Percentiles rank a stretch among this genome's conserved stretches.
Evolutionary conservation across 1,140 invertebrate genomes (phyloP).

Genomic region (Cryptotermes secundus): DNA sequence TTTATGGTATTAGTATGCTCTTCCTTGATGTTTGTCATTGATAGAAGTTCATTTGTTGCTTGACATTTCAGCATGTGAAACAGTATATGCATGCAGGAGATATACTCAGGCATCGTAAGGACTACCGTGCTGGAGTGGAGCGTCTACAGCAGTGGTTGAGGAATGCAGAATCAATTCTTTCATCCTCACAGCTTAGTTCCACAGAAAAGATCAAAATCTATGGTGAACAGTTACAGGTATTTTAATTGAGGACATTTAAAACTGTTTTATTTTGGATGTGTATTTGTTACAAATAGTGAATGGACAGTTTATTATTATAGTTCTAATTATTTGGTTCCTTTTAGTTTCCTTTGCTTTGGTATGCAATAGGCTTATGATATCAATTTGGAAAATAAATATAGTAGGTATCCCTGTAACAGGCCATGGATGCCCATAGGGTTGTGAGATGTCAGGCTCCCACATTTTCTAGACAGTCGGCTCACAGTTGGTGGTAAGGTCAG

Average conservation of each 20-base stretch:
- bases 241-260: neutral
- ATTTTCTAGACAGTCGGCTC: too few relatives aligned
- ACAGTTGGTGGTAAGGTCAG: too few relatives aligned
- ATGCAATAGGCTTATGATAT: too few relatives aligned
- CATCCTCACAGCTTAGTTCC: slow-evolving; percentile 66
- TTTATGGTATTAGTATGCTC: too few relatives aligned
- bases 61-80: slow-evolving; percentile 59
- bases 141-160: slow-evolving; percentile 76
- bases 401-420: too few relatives aligned
- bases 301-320: too few relatives aligned
- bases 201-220: slow-evolving; percentile 77
- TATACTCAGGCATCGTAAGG: slow-evolving; percentile 75
- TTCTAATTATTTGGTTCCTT: too few relatives aligned
- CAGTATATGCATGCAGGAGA: slow-evolving; percentile 87
- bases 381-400: too few relatives aligned
- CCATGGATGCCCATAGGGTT: too few relatives aligned
- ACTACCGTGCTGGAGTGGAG: slow-evolving; percentile 75
- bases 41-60: neutral
- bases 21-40: too few relatives aligned
- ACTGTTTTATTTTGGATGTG: neutral
- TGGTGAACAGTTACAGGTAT: slow-evolving; percentile 71
- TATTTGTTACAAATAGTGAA: neutral
- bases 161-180: slow-evolving; percentile 69
- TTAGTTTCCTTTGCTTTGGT: too few relatives aligned
- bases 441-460: too few relatives aligned